Evolutionary conservation across 2,113 vertebrate species (phyloP).

Genomic region (Nothocercus nigrocapillus): DNA sequence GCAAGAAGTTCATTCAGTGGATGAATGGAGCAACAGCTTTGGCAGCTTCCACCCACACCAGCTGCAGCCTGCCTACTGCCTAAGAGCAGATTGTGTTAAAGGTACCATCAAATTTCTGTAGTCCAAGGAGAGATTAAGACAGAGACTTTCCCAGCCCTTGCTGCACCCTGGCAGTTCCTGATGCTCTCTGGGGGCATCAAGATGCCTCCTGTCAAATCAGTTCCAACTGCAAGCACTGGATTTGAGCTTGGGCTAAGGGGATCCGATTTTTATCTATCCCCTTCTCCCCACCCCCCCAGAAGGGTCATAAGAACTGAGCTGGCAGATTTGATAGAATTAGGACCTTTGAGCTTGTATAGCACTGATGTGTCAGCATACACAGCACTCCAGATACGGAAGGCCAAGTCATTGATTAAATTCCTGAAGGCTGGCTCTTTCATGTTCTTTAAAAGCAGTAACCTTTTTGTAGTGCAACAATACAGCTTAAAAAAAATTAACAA

Average conservation of each 20-base stretch:
- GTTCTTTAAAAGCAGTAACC: constrained; percentile 3
- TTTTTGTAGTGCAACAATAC: not conserved
- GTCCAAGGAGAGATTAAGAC: not conserved
- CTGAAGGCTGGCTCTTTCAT: no score
- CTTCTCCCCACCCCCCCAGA: not conserved
- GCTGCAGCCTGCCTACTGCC: not conserved
- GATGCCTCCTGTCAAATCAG: not conserved
- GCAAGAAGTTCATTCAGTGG: not conserved
- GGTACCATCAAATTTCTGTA: not conserved
- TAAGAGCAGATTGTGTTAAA: not conserved
- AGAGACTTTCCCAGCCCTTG: not conserved
- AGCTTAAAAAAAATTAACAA: not conserved
- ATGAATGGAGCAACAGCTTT: not conserved
- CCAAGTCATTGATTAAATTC: constrained; percentile 4
- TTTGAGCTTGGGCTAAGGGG: not conserved
- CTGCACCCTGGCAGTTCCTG: not conserved
- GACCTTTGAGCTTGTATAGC: constrained; percentile 1
- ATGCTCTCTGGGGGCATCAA: not conserved
- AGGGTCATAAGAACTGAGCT: constrained; percentile 51
- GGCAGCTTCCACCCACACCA: not conserved
- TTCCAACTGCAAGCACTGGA: not conserved
- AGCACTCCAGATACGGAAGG: constrained; percentile 41
- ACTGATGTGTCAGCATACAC: constrained; percentile 48
- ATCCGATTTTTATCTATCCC: not conserved
- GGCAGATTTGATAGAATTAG: constrained; percentile 48